These are phyloP conservation scores for Idris sp. DNA, from an alignment of 1,140 invertebrate species.

Conservation along the genomic window DNA sequence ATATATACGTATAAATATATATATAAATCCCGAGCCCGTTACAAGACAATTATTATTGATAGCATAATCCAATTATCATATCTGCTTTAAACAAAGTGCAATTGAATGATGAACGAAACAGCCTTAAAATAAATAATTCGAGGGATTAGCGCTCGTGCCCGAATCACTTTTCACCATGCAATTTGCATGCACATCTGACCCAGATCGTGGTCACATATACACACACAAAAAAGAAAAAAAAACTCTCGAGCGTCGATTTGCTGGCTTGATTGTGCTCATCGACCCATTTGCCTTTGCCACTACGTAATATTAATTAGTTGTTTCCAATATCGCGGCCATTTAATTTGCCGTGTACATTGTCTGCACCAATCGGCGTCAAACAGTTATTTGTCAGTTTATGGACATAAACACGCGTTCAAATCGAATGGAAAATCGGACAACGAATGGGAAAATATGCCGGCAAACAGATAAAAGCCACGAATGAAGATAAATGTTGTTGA, in stretches of 20 bases:
- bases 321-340: constrained; percentile 51
- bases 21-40: constrained; percentile 11
- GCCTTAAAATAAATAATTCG: constrained; percentile 54
- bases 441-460: constrained; percentile 25
- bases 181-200: constrained; percentile 52
- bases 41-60: constrained; percentile 38
- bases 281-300: constrained; percentile 20
- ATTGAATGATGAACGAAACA: constrained; percentile 28
- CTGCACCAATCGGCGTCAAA: constrained; percentile 27
- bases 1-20: too few species aligned
- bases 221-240: too few species aligned
- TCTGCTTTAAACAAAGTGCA: constrained; percentile 40
- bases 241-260: constrained; percentile 34
- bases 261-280: constrained; percentile 7
- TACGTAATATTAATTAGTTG: constrained; percentile 51
- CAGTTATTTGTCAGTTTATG: constrained; percentile 30
- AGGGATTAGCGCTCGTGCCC: constrained; percentile 8
- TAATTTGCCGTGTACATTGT: constrained; percentile 44
- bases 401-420: constrained; percentile 27
- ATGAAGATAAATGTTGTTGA: constrained; percentile 6
- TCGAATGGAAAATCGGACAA: constrained; percentile 18
- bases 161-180: constrained; percentile 48
- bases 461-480: constrained; percentile 3
- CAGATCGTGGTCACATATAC: constrained; percentile 12
- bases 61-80: constrained; percentile 53